Conservation (phyloP, 2,797 vertebrate genomes). For the Lagodon rhomboides region DNA sequence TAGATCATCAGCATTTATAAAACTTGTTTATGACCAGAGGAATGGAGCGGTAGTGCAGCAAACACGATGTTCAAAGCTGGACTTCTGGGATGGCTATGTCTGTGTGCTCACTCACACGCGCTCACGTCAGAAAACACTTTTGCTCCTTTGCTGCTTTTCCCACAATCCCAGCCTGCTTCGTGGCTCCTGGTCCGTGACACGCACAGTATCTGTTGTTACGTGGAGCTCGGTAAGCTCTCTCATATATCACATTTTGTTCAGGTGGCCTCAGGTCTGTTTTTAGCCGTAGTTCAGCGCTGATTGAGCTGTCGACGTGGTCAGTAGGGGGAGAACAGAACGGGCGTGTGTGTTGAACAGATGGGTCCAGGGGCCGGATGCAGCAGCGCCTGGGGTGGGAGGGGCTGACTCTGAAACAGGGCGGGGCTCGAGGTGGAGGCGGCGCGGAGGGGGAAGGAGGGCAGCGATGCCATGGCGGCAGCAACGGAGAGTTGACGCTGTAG, state of each 20-base stretch:
- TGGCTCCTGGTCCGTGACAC: conserved; percentile 11
- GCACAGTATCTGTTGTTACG: conserved; percentile 21
- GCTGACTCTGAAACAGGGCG: conserved; percentile 89
- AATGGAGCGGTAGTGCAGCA: conserved; percentile 3
- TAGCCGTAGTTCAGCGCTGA: conserved; percentile 27
- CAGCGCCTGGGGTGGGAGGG: conserved; percentile 87
- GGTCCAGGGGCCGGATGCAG: conserved; percentile 90
- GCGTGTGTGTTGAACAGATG: conserved; percentile 91
- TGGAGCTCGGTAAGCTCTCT: conserved; percentile 7
- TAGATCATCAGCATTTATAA: conserved; percentile 27
- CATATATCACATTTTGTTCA: conserved; percentile 41
- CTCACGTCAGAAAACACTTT: conserved; percentile 69
- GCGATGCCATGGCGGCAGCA: conserved; percentile 88
- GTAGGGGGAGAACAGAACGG: conserved; percentile 93
- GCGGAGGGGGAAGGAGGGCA: conserved; percentile 89
- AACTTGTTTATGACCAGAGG: not conserved
- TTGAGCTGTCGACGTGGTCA: conserved; percentile 78
- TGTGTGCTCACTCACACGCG: conserved; percentile 54
- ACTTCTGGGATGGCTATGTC: conserved; percentile 52
- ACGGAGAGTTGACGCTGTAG: conserved; percentile 87
- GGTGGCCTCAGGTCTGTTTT: conserved; percentile 28
- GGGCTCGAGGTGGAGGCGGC: conserved; percentile 86
- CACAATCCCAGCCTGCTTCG: not conserved
- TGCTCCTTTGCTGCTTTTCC: conserved; percentile 2
- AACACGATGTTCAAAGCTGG: conserved; percentile 2